Base-by-base conservation (phyloP, 2,113 vertebrate genomes). In the Rhegmatorhina hoffmannsi region DNA sequence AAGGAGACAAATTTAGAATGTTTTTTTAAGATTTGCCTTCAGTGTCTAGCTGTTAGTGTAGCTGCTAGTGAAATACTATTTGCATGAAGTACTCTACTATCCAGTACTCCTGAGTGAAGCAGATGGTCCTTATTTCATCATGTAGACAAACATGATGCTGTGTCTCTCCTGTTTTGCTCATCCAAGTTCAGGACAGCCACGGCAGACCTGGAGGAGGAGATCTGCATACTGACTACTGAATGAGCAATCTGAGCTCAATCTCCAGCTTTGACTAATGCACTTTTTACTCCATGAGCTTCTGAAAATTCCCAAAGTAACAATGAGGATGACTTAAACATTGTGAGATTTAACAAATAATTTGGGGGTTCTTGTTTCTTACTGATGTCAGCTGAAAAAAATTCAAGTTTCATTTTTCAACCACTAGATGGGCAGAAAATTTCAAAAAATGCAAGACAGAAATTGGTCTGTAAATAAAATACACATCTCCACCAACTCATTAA, bases 1-100 rank as follows among this genome's bases (percentile, higher is more conserved):
- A 87, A 83, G 67, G 74, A 89, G 70, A 84, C 44, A 92, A 91
- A 95, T 89, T 89, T 73, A 84, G 77, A 95, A 68, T 11, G 17
- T 9, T 53, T 93, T 91, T 87, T 72, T 60, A 72, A 70, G 84
- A 75, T 67, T 75, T 56, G 59, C 60, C 83, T 84, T 75, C 64
- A 84, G 40, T 26, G 66, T 55, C 64, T 93, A 78, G 84, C 72
- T 89, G 87, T 76, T 82, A 80, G 70, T 34, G 24, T 74, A 86
- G 90, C 77, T 82, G 77, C 74, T 64, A 75, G 74, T 44, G 52
- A 84, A 46, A 55, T 68, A 72, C 49, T 87, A 56, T 49, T 87
- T 89, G 73, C 77, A 89, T 76, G 77, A 66, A 84, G 81, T 66
- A 84, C 44, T 15, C 74, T 69, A 53, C 90, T 89, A 78, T 47